A percentile compares a stretch with the other conserved stretches of the same genome.
Conservation (phyloP, 2,888 invertebrate species). For the Synergus japonicus region DNA sequence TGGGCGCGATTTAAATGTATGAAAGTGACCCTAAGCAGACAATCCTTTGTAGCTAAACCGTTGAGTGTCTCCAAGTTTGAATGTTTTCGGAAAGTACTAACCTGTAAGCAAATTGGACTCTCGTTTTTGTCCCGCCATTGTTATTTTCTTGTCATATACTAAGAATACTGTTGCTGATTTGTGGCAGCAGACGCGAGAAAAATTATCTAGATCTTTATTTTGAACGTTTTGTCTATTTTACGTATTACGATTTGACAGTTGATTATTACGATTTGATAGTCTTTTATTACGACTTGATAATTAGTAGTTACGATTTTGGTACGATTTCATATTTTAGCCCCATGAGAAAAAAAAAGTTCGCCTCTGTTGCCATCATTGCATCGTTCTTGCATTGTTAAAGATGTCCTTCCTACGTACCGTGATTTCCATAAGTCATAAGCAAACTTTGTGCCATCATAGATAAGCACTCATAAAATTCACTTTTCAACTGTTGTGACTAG, state of each 20-base stretch:
- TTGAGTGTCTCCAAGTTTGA: slow-evolving; percentile 56
- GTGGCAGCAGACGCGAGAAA: slow-evolving; percentile 43
- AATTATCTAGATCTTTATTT: background rate
- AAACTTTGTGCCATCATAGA: slow-evolving; percentile 40
- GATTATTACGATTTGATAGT: too few species aligned
- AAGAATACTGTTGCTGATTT: slow-evolving; percentile 33
- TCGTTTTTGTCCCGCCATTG: slow-evolving; percentile 41
- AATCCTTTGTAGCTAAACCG: slow-evolving; percentile 69
- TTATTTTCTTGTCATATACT: slow-evolving; percentile 26
- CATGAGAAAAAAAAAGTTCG: background rate
- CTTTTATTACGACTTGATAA: background rate
- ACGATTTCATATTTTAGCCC: background rate
- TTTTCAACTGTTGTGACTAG: slow-evolving; percentile 38
- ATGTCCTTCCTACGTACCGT: slow-evolving; percentile 53
- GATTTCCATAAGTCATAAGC: slow-evolving; percentile 50
- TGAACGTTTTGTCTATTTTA: background rate
- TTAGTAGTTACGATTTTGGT: background rate
- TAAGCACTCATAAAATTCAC: slow-evolving; percentile 40
- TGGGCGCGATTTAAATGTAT: slow-evolving; percentile 50
- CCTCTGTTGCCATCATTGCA: slow-evolving; percentile 42
- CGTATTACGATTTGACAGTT: background rate
- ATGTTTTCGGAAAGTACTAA: slow-evolving; percentile 71
- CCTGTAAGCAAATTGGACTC: slow-evolving; percentile 61
- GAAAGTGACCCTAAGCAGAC: slow-evolving; percentile 69
- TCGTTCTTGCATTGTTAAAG: slow-evolving; percentile 49